Conservation (phyloP, 2,113 vertebrate species). For the Acanthisitta chloris region DNA sequence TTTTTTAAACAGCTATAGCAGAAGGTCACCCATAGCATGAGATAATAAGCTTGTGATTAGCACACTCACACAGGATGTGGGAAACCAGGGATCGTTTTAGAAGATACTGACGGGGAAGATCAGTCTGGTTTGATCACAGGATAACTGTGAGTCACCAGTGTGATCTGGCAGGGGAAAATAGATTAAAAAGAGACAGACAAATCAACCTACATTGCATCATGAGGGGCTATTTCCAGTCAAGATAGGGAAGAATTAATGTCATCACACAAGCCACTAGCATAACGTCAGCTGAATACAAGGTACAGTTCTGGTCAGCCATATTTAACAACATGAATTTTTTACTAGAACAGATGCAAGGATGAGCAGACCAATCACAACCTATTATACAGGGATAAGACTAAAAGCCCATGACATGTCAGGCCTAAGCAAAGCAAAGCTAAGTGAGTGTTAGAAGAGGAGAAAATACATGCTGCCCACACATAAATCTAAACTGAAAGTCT, state of each 20-base stretch:
- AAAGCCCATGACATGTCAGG: neutral
- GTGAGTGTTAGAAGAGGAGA: neutral
- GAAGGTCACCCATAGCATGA: slow-evolving; percentile 7
- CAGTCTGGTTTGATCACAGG: slow-evolving; percentile 42
- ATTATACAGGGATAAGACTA: neutral
- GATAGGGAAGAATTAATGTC: neutral
- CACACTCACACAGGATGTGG: slow-evolving; percentile 58
- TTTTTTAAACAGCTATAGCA: neutral
- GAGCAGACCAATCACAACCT: neutral
- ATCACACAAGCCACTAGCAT: neutral
- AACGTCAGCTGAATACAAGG: neutral
- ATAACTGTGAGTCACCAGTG: slow-evolving; percentile 27
- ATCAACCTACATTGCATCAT: neutral
- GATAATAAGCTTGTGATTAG: slow-evolving; percentile 41
- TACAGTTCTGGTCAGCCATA: neutral
- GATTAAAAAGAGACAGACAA: neutral
- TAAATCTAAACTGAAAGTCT: neutral
- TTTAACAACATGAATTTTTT: neutral
- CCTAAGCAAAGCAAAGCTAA: neutral
- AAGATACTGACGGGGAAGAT: slow-evolving; percentile 23
- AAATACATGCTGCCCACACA: neutral
- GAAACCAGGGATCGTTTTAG: slow-evolving; percentile 8
- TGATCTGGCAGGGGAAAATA: neutral
- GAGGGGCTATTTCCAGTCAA: neutral
- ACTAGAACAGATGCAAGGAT: neutral